Evolutionary conservation across 2,888 invertebrate genomes (phyloP).

Genomic region (Conomelus anceps): DNA sequence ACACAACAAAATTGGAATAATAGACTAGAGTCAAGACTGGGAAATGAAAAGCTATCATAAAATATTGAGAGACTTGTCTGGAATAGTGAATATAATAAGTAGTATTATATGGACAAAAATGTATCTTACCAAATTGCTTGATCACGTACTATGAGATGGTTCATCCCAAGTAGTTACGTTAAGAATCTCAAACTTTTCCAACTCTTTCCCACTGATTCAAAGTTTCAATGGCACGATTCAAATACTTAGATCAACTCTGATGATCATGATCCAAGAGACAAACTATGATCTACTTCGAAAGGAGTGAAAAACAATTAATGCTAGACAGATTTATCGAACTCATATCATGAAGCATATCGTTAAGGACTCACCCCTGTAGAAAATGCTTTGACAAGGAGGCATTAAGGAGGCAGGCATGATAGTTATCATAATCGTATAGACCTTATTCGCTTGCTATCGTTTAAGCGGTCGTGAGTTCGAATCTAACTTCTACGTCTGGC

Average conservation of each 20-base stretch:
- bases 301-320: neutral
- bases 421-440: no score
- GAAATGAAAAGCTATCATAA: no score
- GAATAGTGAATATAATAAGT: no score
- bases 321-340: neutral
- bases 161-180: neutral
- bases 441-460: no score
- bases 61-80: no score
- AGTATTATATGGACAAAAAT: neutral
- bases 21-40: no score
- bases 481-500: no score
- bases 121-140: neutral
- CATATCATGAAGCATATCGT: neutral
- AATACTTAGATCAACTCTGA: neutral
- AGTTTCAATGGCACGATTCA: neutral
- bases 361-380: neutral
- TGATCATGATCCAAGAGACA: neutral
- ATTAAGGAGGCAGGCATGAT: no score
- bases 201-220: neutral
- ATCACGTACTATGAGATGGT: neutral
- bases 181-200: neutral
- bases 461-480: no score
- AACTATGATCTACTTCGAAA: neutral
- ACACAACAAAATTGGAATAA: no score
- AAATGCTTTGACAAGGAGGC: neutral